Evolutionary conservation across 2,888 invertebrate species (phyloP).

Genomic region (Pocota personata): DNA sequence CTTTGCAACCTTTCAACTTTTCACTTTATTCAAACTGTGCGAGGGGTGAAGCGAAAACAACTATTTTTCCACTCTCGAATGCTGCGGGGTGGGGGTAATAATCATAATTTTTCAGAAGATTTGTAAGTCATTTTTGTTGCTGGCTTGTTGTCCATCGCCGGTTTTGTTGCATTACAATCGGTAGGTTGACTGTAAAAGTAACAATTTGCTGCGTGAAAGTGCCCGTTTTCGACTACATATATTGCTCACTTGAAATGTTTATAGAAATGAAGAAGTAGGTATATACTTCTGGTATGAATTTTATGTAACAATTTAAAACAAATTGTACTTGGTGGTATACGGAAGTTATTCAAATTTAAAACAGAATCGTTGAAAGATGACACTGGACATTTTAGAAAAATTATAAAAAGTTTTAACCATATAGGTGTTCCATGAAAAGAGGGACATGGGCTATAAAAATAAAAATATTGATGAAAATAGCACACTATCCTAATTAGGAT

Average conservation of each 20-base stretch:
- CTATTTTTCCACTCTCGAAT: not conserved
- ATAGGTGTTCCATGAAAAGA: no score
- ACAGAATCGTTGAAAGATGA: no score
- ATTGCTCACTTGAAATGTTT: conserved; percentile 4
- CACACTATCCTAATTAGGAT: no score
- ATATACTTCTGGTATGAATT: not conserved
- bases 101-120: conserved; percentile 38
- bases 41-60: not conserved
- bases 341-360: not conserved
- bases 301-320: not conserved
- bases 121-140: conserved; percentile 18
- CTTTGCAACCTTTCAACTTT: conserved; percentile 55
- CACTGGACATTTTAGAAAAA: no score
- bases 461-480: no score
- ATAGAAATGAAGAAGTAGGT: not conserved
- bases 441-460: no score
- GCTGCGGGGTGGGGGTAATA: conserved; percentile 11
- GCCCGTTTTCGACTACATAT: not conserved
- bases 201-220: conserved; percentile 16
- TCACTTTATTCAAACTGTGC: conserved; percentile 32
- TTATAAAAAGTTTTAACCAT: no score
- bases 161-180: not conserved
- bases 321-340: not conserved
- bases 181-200: not conserved
- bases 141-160: not conserved